Evolutionary conservation across 2,888 invertebrate genomes (phyloP).

Genomic region (Sycophila texana): DNA sequence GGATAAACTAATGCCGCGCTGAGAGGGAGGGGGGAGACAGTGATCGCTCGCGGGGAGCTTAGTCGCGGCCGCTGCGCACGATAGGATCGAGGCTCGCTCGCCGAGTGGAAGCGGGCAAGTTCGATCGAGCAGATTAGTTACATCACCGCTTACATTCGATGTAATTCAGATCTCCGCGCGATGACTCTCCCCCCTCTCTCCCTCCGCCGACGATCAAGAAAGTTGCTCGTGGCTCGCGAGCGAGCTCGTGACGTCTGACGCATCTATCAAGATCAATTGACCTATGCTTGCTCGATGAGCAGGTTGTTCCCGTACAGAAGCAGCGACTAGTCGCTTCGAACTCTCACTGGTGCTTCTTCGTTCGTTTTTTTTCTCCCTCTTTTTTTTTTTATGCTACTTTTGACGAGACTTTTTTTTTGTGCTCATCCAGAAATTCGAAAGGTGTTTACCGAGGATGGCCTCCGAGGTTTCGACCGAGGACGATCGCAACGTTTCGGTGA

Average conservation of each 20-base stretch:
- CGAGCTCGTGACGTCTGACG: conserved; percentile 49
- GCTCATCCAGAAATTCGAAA: background rate
- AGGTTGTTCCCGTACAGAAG: background rate
- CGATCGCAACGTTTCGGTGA: too few relatives aligned
- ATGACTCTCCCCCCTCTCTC: conserved; percentile 26
- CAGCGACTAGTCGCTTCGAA: conserved; percentile 7
- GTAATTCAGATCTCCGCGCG: conserved; percentile 48
- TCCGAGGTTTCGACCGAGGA: background rate
- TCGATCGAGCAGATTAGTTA: conserved; percentile 53
- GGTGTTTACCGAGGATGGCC: background rate
- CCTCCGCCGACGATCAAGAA: conserved; percentile 16
- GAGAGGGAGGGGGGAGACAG: too few relatives aligned
- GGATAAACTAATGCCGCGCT: too few relatives aligned
- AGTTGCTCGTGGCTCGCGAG: conserved; percentile 33
- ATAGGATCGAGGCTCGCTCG: background rate
- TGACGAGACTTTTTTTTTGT: too few relatives aligned
- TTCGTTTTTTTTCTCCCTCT: too few relatives aligned
- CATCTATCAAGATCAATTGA: conserved; percentile 58
- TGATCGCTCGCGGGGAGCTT: too few relatives aligned
- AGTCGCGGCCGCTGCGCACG: too few relatives aligned
- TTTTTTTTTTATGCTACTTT: too few relatives aligned
- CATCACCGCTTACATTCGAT: conserved; percentile 45
- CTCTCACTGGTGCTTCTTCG: background rate
- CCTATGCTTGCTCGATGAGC: conserved; percentile 21
- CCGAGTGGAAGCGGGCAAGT: conserved; percentile 43